Evolutionary conservation across 2,113 vertebrate genomes (phyloP), one percentile per base, ranked within the genome.

Genomic region (Myrmophylax atrothorax): DNA sequence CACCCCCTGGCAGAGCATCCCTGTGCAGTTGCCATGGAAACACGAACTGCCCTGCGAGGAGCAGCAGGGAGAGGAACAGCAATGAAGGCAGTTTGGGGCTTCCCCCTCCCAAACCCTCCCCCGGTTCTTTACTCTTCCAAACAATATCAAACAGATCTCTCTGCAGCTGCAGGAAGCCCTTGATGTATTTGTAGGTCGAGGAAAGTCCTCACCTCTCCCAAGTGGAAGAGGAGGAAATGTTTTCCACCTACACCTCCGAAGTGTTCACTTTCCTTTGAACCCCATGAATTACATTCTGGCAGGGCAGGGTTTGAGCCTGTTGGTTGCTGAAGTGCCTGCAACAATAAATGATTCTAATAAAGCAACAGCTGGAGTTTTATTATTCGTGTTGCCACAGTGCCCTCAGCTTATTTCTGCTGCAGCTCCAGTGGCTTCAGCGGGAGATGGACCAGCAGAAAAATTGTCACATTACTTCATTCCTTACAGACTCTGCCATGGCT

Each of bases 1-100:
- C 33, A 20, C 78, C 78, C 46, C 18, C 67, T 40, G 79, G 74
- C 87, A 78, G 37, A 81, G 69, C 80, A 10, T 74, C 18, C 80
- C 84, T 55, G 60, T 6, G 8, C 44, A 10, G 96, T 98, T 97
- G 95, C 98, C 97, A 91, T 95, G 97, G 95, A 74, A 91, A 95
- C 92, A 28, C 35, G 1, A 68, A 42, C 22, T 58, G 78, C 62
- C 85, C 69, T 87, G 75, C 3, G 3, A 91, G 56, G 50, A 79
- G 60, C 69, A 87, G 83, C 50, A 38, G 46, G 56, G 46, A 40
- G 58, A 53, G 80, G 73, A 73, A 37, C 64, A 83, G 81, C 25
- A 74, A 82, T 35, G 68, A 76, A 94, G 63, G 47, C 26, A 29
- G 56, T 44, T 58, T 82, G 89, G 75, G 66, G 84, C 47, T 92